Evolutionary conservation across 1,140 invertebrate genomes (phyloP).

Genomic region (Nephotettix cincticeps): DNA sequence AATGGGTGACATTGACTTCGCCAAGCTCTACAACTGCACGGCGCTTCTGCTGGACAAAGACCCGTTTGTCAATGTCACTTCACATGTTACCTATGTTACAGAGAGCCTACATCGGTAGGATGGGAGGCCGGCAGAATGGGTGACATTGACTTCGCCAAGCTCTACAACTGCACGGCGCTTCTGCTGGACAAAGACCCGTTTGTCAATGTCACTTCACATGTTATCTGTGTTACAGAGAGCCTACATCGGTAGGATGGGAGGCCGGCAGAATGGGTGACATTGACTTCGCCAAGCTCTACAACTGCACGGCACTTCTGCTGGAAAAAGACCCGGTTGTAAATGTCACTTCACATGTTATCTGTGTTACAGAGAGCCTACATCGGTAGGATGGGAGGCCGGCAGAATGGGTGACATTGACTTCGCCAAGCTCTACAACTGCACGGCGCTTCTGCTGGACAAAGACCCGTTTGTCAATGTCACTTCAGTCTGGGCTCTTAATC

Average conservation of each 20-base stretch:
- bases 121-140: constrained; percentile 39
- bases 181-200: constrained; percentile 32
- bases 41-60: no score
- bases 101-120: no score
- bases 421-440: constrained; percentile 43
- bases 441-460: constrained; percentile 36
- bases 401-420: constrained; percentile 40
- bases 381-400: not conserved
- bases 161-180: constrained; percentile 44
- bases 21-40: no score
- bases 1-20: no score
- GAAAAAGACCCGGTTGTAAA: no score
- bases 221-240: no score
- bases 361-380: not conserved
- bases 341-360: no score
- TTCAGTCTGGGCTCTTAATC: constrained; percentile 38
- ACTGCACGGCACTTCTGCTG: no score
- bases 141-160: constrained; percentile 28
- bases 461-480: constrained; percentile 31
- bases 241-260: not conserved
- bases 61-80: no score
- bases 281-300: no score
- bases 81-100: no score
- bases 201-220: constrained; percentile 34
- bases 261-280: no score